phyloP scores from a whole-genome alignment of 2,797 vertebrate genomes.

The Masticophis lateralis region DNA sequence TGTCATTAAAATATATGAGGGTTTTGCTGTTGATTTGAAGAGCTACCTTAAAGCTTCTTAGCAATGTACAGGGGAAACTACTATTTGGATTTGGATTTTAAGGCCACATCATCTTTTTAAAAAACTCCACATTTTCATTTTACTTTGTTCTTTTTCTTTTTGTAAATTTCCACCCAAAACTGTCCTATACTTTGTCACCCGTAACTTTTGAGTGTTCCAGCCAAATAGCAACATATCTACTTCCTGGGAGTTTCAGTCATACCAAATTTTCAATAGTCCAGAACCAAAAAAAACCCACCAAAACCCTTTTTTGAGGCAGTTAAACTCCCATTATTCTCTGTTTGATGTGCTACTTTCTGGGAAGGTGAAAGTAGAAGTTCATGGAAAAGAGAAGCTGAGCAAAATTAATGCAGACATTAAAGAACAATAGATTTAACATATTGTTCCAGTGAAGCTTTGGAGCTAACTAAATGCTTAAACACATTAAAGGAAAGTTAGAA shows the following conservation, averaged over 20 bases:
- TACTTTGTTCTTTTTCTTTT: not conserved
- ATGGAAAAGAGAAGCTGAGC: not conserved
- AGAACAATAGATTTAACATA: not conserved
- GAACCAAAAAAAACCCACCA: not conserved
- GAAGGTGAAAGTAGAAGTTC: not conserved
- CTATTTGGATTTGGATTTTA: not conserved
- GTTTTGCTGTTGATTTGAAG: not conserved
- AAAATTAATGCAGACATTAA: not conserved
- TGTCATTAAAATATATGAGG: not conserved
- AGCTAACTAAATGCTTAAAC: not conserved
- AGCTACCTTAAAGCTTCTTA: not conserved
- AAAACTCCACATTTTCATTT: not conserved
- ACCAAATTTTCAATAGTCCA: not conserved
- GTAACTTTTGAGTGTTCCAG: not conserved
- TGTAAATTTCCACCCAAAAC: no score
- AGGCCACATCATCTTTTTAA: not conserved
- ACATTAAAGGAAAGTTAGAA: not conserved
- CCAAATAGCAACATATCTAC: not conserved
- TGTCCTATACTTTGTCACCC: not conserved
- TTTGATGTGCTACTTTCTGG: not conserved
- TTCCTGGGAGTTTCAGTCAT: not conserved
- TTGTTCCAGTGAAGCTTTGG: not conserved
- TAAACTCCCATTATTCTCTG: not conserved
- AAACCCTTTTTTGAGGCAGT: not conserved
- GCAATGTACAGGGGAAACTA: not conserved